Percentiles rank a stretch among this genome's conserved stretches.
These are phyloP conservation scores for Eospalax fontanierii DNA, from an alignment of 2,797 vertebrate species.

Conservation along the genomic window DNA sequence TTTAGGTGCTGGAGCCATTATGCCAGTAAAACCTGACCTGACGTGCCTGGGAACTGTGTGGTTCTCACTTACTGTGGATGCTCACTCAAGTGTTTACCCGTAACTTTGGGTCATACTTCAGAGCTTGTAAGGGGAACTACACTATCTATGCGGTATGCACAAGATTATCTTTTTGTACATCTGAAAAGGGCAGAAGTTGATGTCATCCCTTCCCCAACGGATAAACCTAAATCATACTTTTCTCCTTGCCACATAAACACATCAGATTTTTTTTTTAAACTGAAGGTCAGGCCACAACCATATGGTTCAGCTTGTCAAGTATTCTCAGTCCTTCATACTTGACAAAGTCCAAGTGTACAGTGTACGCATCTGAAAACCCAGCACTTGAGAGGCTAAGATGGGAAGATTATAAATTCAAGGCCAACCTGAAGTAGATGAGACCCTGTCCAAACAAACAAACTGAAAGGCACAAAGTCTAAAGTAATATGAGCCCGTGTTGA, in stretches of 20 bases:
- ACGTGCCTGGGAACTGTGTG: conserved; percentile 15
- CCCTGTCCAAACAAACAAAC: neutral
- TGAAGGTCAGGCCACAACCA: neutral
- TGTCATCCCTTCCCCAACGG: neutral
- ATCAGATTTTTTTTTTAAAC: too few relatives aligned
- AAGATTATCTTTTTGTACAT: conserved; percentile 13
- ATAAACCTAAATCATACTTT: neutral
- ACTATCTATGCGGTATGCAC: rapidly evolving
- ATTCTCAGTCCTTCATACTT: neutral
- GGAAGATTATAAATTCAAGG: neutral
- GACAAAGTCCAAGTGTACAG: neutral
- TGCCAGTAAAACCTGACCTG: neutral
- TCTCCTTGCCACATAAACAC: neutral
- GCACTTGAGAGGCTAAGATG: neutral
- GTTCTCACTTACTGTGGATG: neutral
- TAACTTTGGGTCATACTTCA: neutral
- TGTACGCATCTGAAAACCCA: neutral
- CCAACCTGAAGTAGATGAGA: neutral
- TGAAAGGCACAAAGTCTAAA: neutral
- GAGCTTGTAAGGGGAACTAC: neutral
- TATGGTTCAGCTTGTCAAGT: neutral
- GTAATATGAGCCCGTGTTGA: neutral
- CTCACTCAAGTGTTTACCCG: neutral
- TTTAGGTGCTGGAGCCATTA: neutral
- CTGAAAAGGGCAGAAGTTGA: conserved; percentile 7